Evolutionary conservation across 2,888 invertebrate genomes (phyloP), one percentile per base, ranked within the genome.

Genomic region (Apantesis nais): DNA sequence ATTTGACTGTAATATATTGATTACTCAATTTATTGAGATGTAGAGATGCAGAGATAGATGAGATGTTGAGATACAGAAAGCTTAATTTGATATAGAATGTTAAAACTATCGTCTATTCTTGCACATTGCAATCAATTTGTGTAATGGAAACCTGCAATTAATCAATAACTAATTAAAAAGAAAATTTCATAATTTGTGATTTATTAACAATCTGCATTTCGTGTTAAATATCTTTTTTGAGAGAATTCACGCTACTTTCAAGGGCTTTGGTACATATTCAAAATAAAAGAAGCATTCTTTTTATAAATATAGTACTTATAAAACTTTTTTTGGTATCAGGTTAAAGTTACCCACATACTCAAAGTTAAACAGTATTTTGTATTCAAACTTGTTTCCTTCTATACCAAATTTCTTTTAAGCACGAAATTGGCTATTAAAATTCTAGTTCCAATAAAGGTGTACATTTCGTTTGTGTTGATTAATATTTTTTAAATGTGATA

Each of bases 401-500:
- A 58, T 34, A 34, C 34, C n/a, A 0, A n/a, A 52, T 52, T 52
- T 52, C 1, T 52, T 7, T 48, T 19, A 19, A 31, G n/a, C 34
- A 65, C n/a, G 25, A 52, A 31, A 52, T 65, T n/a, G 34, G 52
- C n/a, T 65, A 48, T 34, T 65, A 5, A 29, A 62, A 67, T 71
- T 65, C 60, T 29, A 66, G 62, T 55, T 39, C 12, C 41, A 61
- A 66, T 41, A 48, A 60, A 71, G 71, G 60, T 75, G 77, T 76
- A 82, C 62, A 75, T 78, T 77, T 72, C 70, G 61, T 75, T 70
- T 78, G 74, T 75, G 44, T 68, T 68, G 52, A 71, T 68, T 74
- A 55, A 74, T 80, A 75, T 71, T 77, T 82, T 34, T 83, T 78
- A 71, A 69, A 74, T 81, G 85, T 85, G 85, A 85, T 85, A 85